phyloP scores from a whole-genome alignment of 2,888 invertebrate species.

The Lumbricus terrestris region DNA sequence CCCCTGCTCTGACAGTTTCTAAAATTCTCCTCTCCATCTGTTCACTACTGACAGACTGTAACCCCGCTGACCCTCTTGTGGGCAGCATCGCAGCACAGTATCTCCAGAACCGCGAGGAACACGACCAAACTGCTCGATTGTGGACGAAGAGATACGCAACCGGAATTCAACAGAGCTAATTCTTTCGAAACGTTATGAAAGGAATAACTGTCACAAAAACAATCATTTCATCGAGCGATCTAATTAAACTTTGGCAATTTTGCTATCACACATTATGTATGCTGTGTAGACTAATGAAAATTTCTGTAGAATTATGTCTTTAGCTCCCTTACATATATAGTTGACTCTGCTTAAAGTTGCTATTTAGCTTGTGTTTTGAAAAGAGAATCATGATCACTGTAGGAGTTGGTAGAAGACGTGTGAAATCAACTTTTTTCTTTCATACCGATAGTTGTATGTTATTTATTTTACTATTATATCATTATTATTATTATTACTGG shows the following conservation, averaged over 20 bases:
- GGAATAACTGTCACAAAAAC: neutral
- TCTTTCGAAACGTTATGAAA: constrained; percentile 31
- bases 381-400: neutral
- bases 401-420: neutral
- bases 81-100: constrained; percentile 98
- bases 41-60: constrained; percentile 95
- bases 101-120: constrained; percentile 93
- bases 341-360: neutral
- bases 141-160: constrained; percentile 98
- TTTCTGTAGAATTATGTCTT: neutral
- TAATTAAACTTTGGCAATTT: neutral
- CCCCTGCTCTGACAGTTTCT: constrained; percentile 95
- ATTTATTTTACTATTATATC: neutral
- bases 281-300: neutral
- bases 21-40: constrained; percentile 90
- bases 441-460: neutral
- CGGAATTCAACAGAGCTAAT: constrained; percentile 26
- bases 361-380: constrained; percentile 4
- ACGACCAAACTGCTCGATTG: constrained; percentile 93
- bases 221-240: neutral
- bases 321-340: constrained; percentile 3
- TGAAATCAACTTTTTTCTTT: neutral
- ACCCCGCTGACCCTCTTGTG: constrained; percentile 97
- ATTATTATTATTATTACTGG: neutral
- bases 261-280: neutral